Conservation (phyloP, 2,888 invertebrate species). For the Xylota segnis region DNA sequence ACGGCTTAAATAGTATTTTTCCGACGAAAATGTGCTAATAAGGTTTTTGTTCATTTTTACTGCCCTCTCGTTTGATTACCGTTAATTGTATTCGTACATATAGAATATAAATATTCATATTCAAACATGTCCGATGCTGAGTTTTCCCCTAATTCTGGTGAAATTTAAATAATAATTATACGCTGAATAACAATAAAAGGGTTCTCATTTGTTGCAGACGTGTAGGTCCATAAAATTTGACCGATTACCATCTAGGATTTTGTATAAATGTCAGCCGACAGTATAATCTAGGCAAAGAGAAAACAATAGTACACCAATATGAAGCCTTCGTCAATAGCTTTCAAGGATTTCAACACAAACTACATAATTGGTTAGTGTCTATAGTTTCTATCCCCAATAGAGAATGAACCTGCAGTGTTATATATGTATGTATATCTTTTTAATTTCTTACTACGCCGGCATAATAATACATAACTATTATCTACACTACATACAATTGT, state of each 20-base stretch:
- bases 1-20: constrained; percentile 20
- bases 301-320: too few relatives aligned
- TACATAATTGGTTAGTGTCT: neutral
- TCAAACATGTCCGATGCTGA: neutral
- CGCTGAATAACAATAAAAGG: neutral
- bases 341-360: neutral
- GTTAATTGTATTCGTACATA: neutral
- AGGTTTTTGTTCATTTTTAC: neutral
- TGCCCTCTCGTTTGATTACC: neutral
- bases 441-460: neutral
- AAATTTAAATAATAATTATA: constrained; percentile 3
- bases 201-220: too few relatives aligned
- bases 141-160: neutral
- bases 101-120: neutral
- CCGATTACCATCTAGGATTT: too few relatives aligned
- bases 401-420: neutral
- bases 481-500: too few relatives aligned
- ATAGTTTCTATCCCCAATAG: neutral
- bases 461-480: too few relatives aligned
- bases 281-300: too few relatives aligned
- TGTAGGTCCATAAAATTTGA: too few relatives aligned
- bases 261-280: too few relatives aligned
- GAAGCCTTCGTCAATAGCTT: too few relatives aligned
- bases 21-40: neutral
- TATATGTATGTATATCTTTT: too few relatives aligned